Base-by-base conservation (phyloP, 2,113 vertebrate genomes). In the Taxidea taxus region DNA sequence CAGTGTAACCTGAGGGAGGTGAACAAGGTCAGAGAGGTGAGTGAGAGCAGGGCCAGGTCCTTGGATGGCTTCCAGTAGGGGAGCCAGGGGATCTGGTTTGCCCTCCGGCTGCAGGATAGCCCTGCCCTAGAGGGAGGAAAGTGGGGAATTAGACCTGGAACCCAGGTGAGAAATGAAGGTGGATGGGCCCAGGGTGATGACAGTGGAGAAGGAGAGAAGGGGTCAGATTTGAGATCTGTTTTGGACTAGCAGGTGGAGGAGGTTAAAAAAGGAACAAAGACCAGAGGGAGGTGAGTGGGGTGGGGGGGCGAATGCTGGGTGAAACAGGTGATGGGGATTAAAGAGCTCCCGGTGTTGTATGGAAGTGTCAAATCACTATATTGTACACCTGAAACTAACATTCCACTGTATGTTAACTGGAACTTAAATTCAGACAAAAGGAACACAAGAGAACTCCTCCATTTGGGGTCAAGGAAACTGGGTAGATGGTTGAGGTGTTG, bases 41-140 rank as follows among this genome's bases (percentile, higher is more conserved):
- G 13, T 23, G 42, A 78, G 72, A 49, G 15, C 56, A 49, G 27
- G 54, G 21, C 34, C 75, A n/a, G 7, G 2, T 54, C 31, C 64
- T 23, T 3, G 12, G 88, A 64, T 42, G 82, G 54, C 31, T 42
- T 78, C 66, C 21, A 10, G 27, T 11, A 34, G 39, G 34, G 13
- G 8, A 78, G 25, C 6, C 25, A 11, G 0, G 0, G n/a, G 60
- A 56, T 16, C 39, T 31, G 12, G 0, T 37, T 29, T 72, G 34
- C 44, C 51, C 80, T 70, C 58, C 44, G 47, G 44, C 74, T 47
- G 23, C 31, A 51, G 1, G 4, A 12, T 31, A 31, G 29, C 37
- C 3, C 14, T 6, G 23, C 34, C 37, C 82, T 47, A 42, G 64
- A 47, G 62, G 84, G 58, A 88, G 58, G 77, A 27, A n/a, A 15